Base-by-base conservation (phyloP, 1,140 invertebrate genomes). In the Chironomus tepperi region DNA sequence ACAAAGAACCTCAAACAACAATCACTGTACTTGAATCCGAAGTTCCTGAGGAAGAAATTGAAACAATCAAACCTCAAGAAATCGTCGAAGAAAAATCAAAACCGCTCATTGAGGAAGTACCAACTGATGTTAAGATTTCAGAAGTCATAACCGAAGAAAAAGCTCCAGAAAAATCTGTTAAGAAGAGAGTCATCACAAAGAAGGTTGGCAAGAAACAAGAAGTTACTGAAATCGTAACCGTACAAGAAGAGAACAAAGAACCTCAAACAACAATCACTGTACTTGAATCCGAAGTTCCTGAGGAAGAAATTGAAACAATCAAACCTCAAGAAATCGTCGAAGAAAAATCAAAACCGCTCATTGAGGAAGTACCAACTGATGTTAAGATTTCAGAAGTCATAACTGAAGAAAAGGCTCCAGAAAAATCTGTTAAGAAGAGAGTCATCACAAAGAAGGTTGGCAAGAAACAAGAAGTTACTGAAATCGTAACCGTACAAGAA, bases 381-480 rank as follows among this genome's bases (percentile, higher is more conserved):
- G 79, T 82, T 2, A 81, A 79, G 0, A 76, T 84, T 0, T 80
- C 83, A 0, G 80, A 85, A 74, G 80, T 81, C n/a, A 78, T 77
- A 15, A 82, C 81, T 5, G 76, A 75, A 42, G 76, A 77, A 75
- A 80, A 81, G 2, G 57, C 76, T 19, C 79, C 77, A 73, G 80
- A 82, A 75, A 79, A 75, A 10, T 76, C 77, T 43, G 79, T 76
- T 16, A 81, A 80, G 75, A 77, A 77, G 75, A 21, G 77, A 7
- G 74, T 76, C 16, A 81, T 80, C 72, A 81, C 79, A 74, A 81
- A 81, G 73, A 77, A 75, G 65, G 77, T 77, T 74, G 79, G 76
- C 15, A 77, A 74, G 12, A 79, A 79, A 74, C 74, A 79, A 76
- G 76, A 79, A 78, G 76, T 78, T 8, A 80, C 79, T 34, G 77